phyloP scores from a whole-genome alignment of 1,140 invertebrate species.

The Riptortus pedestris region DNA sequence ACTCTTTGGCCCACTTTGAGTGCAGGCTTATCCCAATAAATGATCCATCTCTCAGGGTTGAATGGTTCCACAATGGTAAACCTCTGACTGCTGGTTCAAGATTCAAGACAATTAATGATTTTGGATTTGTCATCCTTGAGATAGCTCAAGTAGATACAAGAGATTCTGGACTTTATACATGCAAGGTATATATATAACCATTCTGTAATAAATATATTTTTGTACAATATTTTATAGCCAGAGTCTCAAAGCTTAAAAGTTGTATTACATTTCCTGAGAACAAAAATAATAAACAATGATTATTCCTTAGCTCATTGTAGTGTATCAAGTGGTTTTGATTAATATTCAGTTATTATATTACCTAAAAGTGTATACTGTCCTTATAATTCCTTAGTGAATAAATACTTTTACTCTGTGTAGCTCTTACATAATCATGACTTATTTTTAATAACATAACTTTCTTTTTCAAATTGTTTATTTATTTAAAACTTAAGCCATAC shows the following conservation, averaged over 20 bases:
- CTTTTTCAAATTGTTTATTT: too few relatives aligned
- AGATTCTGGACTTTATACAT: conserved; percentile 81
- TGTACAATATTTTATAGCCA: background rate
- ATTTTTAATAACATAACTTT: too few relatives aligned
- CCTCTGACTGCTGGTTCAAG: conserved; percentile 73
- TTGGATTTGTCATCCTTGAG: conserved; percentile 87
- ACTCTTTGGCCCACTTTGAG: conserved; percentile 84
- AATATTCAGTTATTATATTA: too few relatives aligned
- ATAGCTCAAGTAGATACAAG: conserved; percentile 76
- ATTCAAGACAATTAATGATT: conserved; percentile 85
- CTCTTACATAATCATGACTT: too few relatives aligned
- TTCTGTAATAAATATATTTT: background rate
- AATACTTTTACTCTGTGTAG: too few relatives aligned
- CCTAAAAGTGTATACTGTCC: too few relatives aligned
- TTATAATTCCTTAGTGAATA: too few relatives aligned
- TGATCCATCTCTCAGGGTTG: conserved; percentile 83
- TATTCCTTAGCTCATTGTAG: too few relatives aligned
- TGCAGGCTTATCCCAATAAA: conserved; percentile 79
- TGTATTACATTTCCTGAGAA: background rate
- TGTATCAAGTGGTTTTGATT: too few relatives aligned
- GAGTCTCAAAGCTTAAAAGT: background rate
- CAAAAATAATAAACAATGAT: background rate
- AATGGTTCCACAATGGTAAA: conserved; percentile 95
- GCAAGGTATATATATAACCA: conserved; percentile 51
- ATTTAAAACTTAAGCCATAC: too few relatives aligned